Percentiles rank a stretch among this genome's conserved stretches.
These are phyloP conservation scores for Holocentrus rufus DNA, from an alignment of 2,797 vertebrate species.

Conservation along the genomic window DNA sequence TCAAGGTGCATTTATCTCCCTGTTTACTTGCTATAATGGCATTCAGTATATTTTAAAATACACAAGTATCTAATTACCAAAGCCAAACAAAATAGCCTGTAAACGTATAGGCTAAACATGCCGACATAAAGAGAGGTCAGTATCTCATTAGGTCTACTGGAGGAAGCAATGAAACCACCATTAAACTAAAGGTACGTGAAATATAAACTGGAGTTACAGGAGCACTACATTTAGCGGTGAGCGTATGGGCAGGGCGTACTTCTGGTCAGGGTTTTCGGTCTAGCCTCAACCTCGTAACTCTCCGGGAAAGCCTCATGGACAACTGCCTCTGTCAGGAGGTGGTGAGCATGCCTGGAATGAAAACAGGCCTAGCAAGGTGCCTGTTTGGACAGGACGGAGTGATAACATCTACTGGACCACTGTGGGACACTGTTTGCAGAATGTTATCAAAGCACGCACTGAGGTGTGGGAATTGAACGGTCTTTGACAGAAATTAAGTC, in stretches of 20 bases:
- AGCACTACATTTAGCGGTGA: not conserved
- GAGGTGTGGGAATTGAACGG: constrained; percentile 35
- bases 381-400: constrained; percentile 71
- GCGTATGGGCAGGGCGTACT: constrained; percentile 23
- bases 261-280: constrained; percentile 36
- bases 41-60: constrained; percentile 6
- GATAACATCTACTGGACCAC: constrained; percentile 66
- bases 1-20: constrained; percentile 5
- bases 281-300: constrained; percentile 32
- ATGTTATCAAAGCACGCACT: constrained; percentile 57
- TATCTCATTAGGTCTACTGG: not conserved
- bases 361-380: constrained; percentile 69
- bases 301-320: constrained; percentile 53
- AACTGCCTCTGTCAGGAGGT: constrained; percentile 63
- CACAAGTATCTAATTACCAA: constrained; percentile 11
- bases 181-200: not conserved
- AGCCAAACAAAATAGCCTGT: not conserved
- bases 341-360: constrained; percentile 70
- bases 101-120: not conserved
- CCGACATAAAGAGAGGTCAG: not conserved
- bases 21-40: constrained; percentile 6
- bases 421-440: constrained; percentile 57
- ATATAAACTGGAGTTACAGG: not conserved
- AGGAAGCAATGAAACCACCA: not conserved
- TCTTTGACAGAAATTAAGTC: constrained; percentile 44